phyloP scores from a whole-genome alignment of 2,113 vertebrate genomes.

The Chroicocephalus ridibundus region DNA sequence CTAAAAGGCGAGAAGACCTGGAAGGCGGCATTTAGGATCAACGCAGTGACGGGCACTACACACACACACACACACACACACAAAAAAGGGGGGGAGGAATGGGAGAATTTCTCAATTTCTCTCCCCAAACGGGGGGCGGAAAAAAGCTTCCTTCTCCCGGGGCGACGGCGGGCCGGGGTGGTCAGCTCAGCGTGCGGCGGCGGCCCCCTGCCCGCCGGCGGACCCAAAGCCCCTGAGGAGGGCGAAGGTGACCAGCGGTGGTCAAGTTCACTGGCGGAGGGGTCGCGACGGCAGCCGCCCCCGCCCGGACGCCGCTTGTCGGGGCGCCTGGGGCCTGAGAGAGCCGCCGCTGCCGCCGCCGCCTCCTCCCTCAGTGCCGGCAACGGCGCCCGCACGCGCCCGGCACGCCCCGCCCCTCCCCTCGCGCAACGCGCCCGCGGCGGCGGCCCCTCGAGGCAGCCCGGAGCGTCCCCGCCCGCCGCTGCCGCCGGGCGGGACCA shows the following conservation, averaged over 20 bases:
- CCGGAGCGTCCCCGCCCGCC: neutral
- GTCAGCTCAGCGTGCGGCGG: neutral
- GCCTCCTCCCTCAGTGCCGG: neutral
- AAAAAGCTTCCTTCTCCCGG: neutral
- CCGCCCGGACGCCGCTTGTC: neutral
- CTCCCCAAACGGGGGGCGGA: neutral
- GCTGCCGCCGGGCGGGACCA: constrained; percentile 72
- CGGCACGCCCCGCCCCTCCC: neutral
- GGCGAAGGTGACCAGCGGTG: accelerated
- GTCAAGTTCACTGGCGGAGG: neutral
- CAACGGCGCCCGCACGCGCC: neutral
- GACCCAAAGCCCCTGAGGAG: neutral
- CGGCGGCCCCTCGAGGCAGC: constrained; percentile 65
- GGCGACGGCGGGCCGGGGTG: neutral
- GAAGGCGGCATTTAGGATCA: neutral
- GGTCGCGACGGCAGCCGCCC: accelerated
- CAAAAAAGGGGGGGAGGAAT: neutral
- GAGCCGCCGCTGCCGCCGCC: neutral
- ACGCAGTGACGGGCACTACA: neutral
- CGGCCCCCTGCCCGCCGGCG: neutral
- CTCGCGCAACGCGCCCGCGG: constrained; percentile 19
- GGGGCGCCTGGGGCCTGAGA: accelerated
- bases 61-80: neutral
- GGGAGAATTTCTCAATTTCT: neutral
- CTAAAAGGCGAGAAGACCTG: no score